phyloP scores from a whole-genome alignment of 2,797 vertebrate species.

The Cyclura pinguis region DNA sequence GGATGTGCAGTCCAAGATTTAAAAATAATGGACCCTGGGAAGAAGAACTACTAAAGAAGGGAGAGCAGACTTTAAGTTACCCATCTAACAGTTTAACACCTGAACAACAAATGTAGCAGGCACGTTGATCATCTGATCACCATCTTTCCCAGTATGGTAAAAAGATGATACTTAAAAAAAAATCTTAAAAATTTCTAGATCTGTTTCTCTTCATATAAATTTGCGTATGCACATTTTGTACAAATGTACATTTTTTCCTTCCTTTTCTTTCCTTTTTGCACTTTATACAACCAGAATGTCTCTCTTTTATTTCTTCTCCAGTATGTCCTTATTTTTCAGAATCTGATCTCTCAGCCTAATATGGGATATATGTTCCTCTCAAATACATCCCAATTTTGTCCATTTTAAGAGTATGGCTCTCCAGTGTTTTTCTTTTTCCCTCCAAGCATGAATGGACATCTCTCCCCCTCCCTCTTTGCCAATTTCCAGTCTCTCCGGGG shows the following conservation, averaged over 20 bases:
- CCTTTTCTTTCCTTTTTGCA: background rate
- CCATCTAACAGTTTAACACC: no score
- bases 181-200: no score
- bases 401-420: background rate
- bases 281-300: background rate
- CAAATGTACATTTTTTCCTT: background rate
- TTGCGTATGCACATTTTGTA: no score
- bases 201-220: no score
- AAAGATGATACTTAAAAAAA: no score
- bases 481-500: conserved; percentile 30
- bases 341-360: background rate
- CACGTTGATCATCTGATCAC: no score
- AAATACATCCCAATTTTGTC: background rate
- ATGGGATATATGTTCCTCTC: background rate
- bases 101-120: no score
- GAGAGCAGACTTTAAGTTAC: no score
- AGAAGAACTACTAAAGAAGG: no score
- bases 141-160: no score
- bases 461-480: background rate
- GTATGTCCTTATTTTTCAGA: background rate
- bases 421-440: background rate
- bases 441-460: background rate
- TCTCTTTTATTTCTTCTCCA: background rate
- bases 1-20: no score
- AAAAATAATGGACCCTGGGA: no score